These are phyloP conservation scores for Antheraea mylitta DNA, from an alignment of 1,140 invertebrate species.

Conservation along the genomic window DNA sequence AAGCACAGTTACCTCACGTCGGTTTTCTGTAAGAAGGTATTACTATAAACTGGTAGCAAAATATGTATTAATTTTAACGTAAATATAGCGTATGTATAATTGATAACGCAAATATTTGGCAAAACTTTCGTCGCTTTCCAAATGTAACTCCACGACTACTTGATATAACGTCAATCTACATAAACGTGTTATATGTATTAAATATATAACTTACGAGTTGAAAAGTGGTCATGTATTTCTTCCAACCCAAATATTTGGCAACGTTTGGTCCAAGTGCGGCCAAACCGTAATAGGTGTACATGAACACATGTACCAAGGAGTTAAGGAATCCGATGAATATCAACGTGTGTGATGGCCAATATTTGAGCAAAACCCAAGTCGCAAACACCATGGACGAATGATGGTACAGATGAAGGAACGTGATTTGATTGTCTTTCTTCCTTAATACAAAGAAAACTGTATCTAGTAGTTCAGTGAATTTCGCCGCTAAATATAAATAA, in stretches of 20 bases:
- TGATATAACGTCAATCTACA: neutral
- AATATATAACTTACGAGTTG: slow-evolving; percentile 87
- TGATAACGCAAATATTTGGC: too few species aligned
- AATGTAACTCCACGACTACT: too few species aligned
- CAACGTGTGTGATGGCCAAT: slow-evolving; percentile 78
- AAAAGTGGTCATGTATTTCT: slow-evolving; percentile 93
- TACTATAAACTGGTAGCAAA: too few species aligned
- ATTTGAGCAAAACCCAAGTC: slow-evolving; percentile 90
- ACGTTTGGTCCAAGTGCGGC: slow-evolving; percentile 93
- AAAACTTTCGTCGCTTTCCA: too few species aligned
- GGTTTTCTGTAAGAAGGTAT: too few species aligned
- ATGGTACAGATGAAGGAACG: slow-evolving; percentile 96
- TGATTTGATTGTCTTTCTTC: slow-evolving; percentile 95
- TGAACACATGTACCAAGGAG: slow-evolving; percentile 94
- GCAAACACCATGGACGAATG: slow-evolving; percentile 96
- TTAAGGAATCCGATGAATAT: slow-evolving; percentile 96
- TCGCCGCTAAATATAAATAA: slow-evolving; percentile 58
- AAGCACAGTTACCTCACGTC: too few species aligned
- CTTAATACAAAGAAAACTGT: slow-evolving; percentile 95
- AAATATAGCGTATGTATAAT: too few species aligned
- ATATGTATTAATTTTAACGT: too few species aligned
- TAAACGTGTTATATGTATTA: neutral
- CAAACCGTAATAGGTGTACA: slow-evolving; percentile 96
- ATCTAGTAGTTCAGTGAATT: slow-evolving; percentile 79
- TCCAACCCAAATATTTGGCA: slow-evolving; percentile 96